Conservation (phyloP, 2,797 vertebrate genomes). For the Sarcoramphus papa region DNA sequence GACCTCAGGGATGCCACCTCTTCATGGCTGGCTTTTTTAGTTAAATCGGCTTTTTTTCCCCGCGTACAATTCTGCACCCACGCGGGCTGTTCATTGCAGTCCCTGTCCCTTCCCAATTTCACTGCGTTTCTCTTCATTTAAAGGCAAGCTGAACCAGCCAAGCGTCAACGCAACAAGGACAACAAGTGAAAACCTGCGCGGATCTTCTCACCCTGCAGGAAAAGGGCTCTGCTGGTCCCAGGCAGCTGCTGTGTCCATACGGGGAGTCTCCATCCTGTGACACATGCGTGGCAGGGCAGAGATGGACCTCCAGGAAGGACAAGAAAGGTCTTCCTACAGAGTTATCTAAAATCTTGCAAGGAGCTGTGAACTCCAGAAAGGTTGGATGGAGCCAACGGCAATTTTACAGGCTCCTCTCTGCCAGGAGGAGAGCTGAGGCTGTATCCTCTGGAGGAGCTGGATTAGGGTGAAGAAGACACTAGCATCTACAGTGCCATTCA, state of each 20-base stretch:
- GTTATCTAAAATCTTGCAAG: not conserved
- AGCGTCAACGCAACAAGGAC: not conserved
- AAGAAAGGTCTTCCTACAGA: not conserved
- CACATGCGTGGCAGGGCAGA: not conserved
- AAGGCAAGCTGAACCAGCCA: not conserved
- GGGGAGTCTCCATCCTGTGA: not conserved
- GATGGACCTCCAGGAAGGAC: not conserved
- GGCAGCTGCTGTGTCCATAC: accelerated
- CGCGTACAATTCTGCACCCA: not conserved
- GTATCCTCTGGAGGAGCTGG: not conserved
- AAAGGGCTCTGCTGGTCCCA: not conserved
- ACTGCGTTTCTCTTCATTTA: not conserved
- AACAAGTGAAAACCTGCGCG: not conserved
- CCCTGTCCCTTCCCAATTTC: not conserved
- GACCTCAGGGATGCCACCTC: not conserved
- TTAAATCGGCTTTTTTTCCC: not conserved
- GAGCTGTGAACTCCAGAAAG: not conserved
- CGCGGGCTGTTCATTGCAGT: accelerated
- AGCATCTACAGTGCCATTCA: not conserved
- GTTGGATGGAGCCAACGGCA: not conserved
- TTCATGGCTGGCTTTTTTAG: not conserved
- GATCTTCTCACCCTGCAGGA: not conserved
- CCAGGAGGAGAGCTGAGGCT: not conserved
- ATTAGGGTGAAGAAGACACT: not conserved
- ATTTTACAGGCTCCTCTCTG: not conserved